Evolutionary conservation across 2,113 vertebrate genomes (phyloP).

Genomic region (Planiliza haematocheilus): DNA sequence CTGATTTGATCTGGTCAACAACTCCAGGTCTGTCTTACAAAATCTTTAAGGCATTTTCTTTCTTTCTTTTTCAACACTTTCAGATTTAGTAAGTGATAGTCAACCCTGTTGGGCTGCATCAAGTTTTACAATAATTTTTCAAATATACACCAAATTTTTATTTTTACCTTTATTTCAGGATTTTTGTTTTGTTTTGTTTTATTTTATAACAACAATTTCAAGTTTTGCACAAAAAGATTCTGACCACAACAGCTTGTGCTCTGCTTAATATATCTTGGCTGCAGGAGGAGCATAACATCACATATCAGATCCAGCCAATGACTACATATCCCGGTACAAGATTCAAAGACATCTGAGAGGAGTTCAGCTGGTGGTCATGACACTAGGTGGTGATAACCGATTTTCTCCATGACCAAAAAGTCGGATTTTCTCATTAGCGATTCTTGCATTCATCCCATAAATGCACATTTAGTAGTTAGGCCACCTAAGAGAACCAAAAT

Average conservation of each 20-base stretch:
- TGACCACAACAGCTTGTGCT: conserved; percentile 76
- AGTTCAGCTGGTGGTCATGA: conserved; percentile 67
- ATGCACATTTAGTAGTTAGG: conserved; percentile 67
- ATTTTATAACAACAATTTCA: conserved; percentile 82
- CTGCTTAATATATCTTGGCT: conserved; percentile 69
- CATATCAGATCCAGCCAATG: conserved; percentile 72
- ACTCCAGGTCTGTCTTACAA: not conserved
- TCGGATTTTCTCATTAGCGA: conserved; percentile 28
- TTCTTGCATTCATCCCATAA: conserved; percentile 25
- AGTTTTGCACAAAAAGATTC: conserved; percentile 81
- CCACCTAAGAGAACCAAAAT: conserved; percentile 61
- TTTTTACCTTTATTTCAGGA: conserved; percentile 74
- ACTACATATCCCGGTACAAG: conserved; percentile 63
- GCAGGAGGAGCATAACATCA: conserved; percentile 73
- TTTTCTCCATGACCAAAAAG: conserved; percentile 46
- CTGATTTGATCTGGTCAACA: too few species aligned
- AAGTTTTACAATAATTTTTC: not conserved
- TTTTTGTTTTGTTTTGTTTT: conserved; percentile 70
- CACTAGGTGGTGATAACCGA: conserved; percentile 56
- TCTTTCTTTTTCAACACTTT: too few species aligned
- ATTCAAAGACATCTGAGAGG: conserved; percentile 68
- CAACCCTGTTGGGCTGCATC: too few species aligned
- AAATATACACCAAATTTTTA: not conserved
- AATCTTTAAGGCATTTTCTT: too few species aligned
- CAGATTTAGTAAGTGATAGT: not conserved